phyloP scores from a whole-genome alignment of 2,797 vertebrate genomes.

The Poliocrania exsul region DNA sequence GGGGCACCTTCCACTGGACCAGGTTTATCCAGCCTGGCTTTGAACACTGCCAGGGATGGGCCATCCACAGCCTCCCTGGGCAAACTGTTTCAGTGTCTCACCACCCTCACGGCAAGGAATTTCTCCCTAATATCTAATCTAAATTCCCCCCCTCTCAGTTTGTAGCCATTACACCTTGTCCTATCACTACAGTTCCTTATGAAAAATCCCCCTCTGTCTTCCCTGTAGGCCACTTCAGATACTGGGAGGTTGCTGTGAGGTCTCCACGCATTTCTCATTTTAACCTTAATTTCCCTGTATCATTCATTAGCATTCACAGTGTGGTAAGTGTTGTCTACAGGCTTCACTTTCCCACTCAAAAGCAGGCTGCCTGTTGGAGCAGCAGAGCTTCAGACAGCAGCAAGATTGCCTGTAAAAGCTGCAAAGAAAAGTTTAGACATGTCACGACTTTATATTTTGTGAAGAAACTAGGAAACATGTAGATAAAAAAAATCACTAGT shows the following conservation, averaged over 20 bases:
- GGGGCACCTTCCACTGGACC: not conserved
- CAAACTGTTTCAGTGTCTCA: not conserved
- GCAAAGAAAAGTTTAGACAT: not conserved
- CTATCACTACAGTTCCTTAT: not conserved
- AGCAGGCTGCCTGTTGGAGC: not conserved
- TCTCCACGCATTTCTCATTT: not conserved
- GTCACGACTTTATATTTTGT: not conserved
- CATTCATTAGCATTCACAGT: not conserved
- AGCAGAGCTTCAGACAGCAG: not conserved
- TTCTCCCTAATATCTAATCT: not conserved
- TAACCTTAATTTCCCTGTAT: not conserved
- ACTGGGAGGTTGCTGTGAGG: not conserved
- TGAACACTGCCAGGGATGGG: not conserved
- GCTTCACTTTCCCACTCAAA: not conserved
- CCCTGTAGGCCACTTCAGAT: not conserved
- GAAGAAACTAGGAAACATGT: not conserved
- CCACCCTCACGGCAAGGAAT: not conserved
- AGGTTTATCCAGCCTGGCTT: not conserved
- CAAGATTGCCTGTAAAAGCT: not conserved
- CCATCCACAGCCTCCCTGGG: rapidly evolving
- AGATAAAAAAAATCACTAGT: not conserved
- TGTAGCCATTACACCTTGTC: not conserved
- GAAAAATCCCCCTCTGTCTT: not conserved
- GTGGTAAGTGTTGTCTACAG: not conserved
- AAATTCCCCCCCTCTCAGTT: not conserved